These are phyloP conservation scores for Sarcophaga caerulescens DNA, from an alignment of 2,888 invertebrate species.

Conservation along the genomic window DNA sequence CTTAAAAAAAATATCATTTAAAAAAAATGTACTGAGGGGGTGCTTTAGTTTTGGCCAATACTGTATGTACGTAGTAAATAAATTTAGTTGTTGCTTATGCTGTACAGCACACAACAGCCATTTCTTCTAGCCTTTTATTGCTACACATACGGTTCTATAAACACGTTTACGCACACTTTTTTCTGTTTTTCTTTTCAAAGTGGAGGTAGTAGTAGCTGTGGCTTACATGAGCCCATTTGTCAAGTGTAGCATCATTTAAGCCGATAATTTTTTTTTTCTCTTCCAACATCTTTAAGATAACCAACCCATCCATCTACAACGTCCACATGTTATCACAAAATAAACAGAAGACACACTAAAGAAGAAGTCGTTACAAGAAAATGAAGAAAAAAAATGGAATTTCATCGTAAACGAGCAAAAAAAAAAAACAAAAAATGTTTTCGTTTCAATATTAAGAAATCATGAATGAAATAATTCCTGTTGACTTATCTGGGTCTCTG, in stretches of 20 bases:
- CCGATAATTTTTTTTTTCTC: not conserved
- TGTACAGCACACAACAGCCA: no score
- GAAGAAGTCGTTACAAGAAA: no score
- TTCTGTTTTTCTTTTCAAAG: not conserved
- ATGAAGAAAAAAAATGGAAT: no score
- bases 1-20: no score
- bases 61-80: not conserved
- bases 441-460: not conserved
- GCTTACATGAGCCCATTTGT: not conserved
- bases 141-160: not conserved
- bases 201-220: not conserved
- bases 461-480: conserved; percentile 33
- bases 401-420: not conserved
- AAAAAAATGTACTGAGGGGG: no score
- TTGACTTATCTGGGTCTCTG: conserved; percentile 31
- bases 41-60: no score
- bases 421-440: not conserved
- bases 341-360: not conserved
- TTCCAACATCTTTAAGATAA: not conserved
- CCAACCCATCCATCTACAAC: not conserved
- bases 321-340: not conserved
- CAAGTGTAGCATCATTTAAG: not conserved
- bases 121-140: not conserved
- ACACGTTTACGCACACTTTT: conserved; percentile 26
- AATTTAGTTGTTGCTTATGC: not conserved